Evolutionary conservation across 1,140 invertebrate species (phyloP), one percentile per base, ranked within the genome.

Genomic region (Sipha flava): DNA sequence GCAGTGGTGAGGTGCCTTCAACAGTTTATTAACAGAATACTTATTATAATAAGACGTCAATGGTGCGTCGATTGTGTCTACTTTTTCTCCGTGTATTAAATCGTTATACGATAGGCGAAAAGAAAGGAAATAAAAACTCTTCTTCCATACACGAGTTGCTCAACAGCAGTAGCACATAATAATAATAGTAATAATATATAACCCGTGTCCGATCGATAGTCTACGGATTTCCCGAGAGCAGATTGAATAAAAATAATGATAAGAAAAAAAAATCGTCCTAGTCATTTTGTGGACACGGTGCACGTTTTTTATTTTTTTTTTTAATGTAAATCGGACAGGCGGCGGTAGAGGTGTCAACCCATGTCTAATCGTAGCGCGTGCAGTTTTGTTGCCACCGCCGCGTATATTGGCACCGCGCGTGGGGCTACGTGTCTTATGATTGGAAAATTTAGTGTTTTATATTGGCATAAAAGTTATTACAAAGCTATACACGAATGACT

Each of bases 131-230:
- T n/a, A n/a, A n/a, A n/a, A n/a, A n/a, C n/a, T n/a, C n/a, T n/a
- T n/a, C n/a, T n/a, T n/a, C n/a, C n/a, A n/a, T n/a, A n/a, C n/a
- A n/a, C n/a, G n/a, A n/a, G n/a, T n/a, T n/a, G n/a, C n/a, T n/a
- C 16, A 14, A 47, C 45, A 14, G 59, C 21, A 16, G 10, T 12
- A n/a, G 62, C 62, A 12, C 29, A 40, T 18, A n/a, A n/a, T n/a
- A n/a, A n/a, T n/a, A n/a, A 37, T 40, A 66, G 21, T 43, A 43
- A 23, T 66, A 47, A 45, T 47, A 47, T 47, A 29, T 29, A 70
- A 77, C 73, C 72, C 73, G 73, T 77, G 73, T 77, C 73, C 34
- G 73, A 77, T 77, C 73, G 73, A 77, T 77, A 57, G 52, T 77
- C 31, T 40, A 57, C 73, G 54, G 70, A 52, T 37, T 34, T 54